These are phyloP conservation scores for Drosophila sordidapex DNA, from an alignment of 2,888 invertebrate genomes.

Conservation along the genomic window DNA sequence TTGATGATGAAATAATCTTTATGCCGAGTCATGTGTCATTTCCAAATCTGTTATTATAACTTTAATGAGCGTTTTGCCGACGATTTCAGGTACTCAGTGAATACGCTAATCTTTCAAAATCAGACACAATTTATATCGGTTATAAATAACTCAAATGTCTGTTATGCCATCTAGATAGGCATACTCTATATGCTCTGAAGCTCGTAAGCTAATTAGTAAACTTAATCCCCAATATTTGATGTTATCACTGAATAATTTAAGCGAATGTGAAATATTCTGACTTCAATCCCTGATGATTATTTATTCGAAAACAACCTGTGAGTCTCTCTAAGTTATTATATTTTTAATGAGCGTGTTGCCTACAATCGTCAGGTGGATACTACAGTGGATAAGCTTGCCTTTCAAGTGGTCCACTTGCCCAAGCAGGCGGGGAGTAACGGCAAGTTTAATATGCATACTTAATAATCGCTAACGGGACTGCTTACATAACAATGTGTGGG, in stretches of 20 bases:
- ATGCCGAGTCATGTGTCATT: neutral
- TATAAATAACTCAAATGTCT: neutral
- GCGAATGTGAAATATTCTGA: neutral
- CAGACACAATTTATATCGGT: neutral
- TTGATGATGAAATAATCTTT: conserved; percentile 3
- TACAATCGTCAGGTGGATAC: conserved; percentile 17
- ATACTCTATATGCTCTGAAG: neutral
- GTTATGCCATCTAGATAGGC: neutral
- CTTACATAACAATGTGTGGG: conserved; percentile 27
- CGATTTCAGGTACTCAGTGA: neutral
- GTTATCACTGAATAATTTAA: neutral
- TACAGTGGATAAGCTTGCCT: conserved; percentile 30
- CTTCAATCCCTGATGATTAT: neutral
- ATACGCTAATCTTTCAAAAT: neutral
- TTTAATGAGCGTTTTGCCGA: neutral
- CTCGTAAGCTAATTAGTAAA: neutral
- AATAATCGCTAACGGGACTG: conserved; percentile 52
- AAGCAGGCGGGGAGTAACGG: conserved; percentile 21
- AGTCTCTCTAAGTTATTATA: neutral
- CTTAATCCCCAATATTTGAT: neutral
- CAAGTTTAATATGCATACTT: conserved; percentile 62
- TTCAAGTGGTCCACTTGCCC: conserved; percentile 48
- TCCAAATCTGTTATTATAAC: conserved; percentile 4
- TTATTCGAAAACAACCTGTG: neutral
- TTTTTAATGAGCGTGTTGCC: conserved; percentile 13